A percentile compares a stretch with the other conserved stretches of the same genome.
phyloP scores from a whole-genome alignment of 2,888 invertebrate genomes.

The Hyalella azteca region DNA sequence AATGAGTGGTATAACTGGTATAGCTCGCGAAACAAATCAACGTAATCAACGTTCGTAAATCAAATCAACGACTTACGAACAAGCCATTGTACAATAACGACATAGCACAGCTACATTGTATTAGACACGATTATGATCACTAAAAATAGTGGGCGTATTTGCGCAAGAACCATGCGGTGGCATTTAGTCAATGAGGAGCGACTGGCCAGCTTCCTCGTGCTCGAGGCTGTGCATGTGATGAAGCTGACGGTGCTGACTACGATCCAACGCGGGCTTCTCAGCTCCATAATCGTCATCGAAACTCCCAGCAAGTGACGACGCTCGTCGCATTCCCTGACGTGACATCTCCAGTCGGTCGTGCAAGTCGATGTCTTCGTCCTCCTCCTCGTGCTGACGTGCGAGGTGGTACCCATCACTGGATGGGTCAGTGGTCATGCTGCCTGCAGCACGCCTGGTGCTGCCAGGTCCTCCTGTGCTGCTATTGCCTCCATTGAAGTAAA shows the following conservation, averaged over 20 bases:
- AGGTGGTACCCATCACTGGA: conserved; percentile 1
- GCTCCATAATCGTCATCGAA: conserved; percentile 47
- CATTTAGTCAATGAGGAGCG: conserved; percentile 52
- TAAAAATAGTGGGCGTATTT: not conserved
- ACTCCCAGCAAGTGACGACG: not conserved
- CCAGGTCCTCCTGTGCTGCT: conserved; percentile 40
- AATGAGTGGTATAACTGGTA: too few relatives aligned
- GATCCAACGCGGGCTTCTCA: conserved; percentile 31
- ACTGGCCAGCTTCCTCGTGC: conserved; percentile 54
- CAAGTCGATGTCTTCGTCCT: conserved; percentile 51
- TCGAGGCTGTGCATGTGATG: conserved; percentile 32
- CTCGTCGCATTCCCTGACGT: too few relatives aligned
- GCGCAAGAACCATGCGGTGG: too few relatives aligned
- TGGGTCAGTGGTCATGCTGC: not conserved
- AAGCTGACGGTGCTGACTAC: conserved; percentile 23
- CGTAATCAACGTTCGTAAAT: too few relatives aligned
- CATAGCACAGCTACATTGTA: not conserved
- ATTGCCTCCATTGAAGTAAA: conserved; percentile 40
- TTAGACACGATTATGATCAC: not conserved
- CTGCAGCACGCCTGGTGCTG: conserved; percentile 18
- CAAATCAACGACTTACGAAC: too few relatives aligned
- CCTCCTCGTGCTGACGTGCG: conserved; percentile 48
- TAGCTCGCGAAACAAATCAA: too few relatives aligned
- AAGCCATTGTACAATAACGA: too few relatives aligned
- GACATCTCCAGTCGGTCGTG: conserved; percentile 43